Percentiles rank a stretch among this genome's conserved stretches.
Conservation (phyloP, 2,888 invertebrate species). For the Crepidodera aurea region DNA sequence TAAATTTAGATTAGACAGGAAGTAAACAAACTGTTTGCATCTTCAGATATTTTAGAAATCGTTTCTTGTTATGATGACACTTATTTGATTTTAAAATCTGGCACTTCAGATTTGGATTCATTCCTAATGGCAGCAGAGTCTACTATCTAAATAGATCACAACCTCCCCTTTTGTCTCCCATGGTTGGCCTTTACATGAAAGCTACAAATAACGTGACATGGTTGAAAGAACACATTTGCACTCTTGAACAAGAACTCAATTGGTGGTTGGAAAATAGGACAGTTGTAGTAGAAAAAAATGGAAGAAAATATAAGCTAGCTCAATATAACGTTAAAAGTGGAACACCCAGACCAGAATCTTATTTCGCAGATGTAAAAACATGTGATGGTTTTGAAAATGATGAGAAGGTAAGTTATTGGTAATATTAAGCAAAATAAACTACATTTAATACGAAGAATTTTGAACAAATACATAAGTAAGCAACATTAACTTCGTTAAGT, state of each 20-base stretch:
- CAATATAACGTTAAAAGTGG: slow-evolving; percentile 69
- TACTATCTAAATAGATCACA: slow-evolving; percentile 79
- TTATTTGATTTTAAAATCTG: no score
- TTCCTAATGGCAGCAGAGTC: slow-evolving; percentile 85
- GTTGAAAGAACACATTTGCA: slow-evolving; percentile 65
- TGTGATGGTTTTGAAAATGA: slow-evolving; percentile 46
- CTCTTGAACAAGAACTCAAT: slow-evolving; percentile 70
- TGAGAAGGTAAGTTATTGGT: slow-evolving; percentile 9
- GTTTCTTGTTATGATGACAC: no score
- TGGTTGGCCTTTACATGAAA: slow-evolving; percentile 75
- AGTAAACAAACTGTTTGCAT: no score
- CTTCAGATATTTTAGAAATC: no score
- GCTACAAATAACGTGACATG: slow-evolving; percentile 73
- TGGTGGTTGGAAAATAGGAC: slow-evolving; percentile 72
- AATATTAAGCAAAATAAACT: neutral
- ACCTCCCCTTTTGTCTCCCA: slow-evolving; percentile 74
- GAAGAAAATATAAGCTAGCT: slow-evolving; percentile 65
- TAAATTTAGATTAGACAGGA: no score
- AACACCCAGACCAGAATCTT: slow-evolving; percentile 78
- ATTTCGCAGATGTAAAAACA: slow-evolving; percentile 69
- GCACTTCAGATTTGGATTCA: slow-evolving; percentile 72
- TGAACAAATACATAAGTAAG: no score
- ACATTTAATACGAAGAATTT: no score
- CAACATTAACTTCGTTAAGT: no score
- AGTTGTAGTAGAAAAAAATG: slow-evolving; percentile 63